These are phyloP conservation scores for Phymorhynchus buccinoides DNA, from an alignment of 1,140 invertebrate genomes.

Conservation along the genomic window DNA sequence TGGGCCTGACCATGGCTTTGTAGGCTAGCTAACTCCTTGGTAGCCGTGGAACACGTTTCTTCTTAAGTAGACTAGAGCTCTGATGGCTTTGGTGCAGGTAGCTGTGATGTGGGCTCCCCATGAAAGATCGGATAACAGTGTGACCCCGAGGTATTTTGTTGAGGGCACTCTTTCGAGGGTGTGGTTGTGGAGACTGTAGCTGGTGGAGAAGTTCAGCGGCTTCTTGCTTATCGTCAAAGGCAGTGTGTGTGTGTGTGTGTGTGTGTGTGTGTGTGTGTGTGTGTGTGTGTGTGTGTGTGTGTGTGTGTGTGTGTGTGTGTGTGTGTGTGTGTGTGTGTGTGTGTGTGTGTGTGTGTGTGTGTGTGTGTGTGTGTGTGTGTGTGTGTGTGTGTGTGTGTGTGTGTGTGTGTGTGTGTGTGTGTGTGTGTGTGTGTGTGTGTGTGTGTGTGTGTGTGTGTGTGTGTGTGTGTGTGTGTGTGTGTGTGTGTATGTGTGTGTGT, in stretches of 20 bases:
- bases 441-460: background rate
- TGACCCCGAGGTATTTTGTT: too few relatives aligned
- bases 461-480: background rate
- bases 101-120: too few relatives aligned
- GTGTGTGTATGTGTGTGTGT: background rate
- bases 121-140: too few relatives aligned
- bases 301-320: conserved; percentile 29
- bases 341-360: conserved; percentile 14
- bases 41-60: too few relatives aligned
- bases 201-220: too few relatives aligned
- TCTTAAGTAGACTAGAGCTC: too few relatives aligned
- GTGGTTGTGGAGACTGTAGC: too few relatives aligned
- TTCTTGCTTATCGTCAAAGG: too few relatives aligned
- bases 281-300: conserved; percentile 28
- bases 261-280: conserved; percentile 24
- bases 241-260: conserved; percentile 22
- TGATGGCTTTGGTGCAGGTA: too few relatives aligned
- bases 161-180: too few relatives aligned
- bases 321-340: conserved; percentile 22
- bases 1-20: too few relatives aligned
- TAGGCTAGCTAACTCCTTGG: too few relatives aligned
- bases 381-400: conserved; percentile 26
- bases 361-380: conserved; percentile 21
- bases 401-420: conserved; percentile 25
- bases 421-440: conserved; percentile 17